These are phyloP conservation scores for Xenopus borealis DNA, from an alignment of 2,113 vertebrate species.

Conservation along the genomic window DNA sequence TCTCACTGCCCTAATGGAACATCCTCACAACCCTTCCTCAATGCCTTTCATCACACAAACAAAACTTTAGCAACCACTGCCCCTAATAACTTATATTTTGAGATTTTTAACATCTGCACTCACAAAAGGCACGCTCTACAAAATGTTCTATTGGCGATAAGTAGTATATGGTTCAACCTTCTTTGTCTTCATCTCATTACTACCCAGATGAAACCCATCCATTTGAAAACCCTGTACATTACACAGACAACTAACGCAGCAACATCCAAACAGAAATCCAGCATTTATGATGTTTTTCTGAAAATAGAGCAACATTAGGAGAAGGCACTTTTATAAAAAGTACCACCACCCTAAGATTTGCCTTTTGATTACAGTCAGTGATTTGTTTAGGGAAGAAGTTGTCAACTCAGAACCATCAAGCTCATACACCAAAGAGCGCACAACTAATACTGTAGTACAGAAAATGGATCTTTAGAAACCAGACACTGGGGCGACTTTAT, in stretches of 20 bases:
- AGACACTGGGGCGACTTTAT: background rate
- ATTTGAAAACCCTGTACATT: no score
- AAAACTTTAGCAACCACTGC: no score
- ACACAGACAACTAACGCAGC: no score
- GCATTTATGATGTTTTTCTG: background rate
- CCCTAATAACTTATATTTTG: no score
- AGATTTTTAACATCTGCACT: background rate
- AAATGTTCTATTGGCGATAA: no score
- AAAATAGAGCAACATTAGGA: background rate
- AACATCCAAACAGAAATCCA: background rate
- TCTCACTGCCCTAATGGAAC: background rate
- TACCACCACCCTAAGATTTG: background rate
- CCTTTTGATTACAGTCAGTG: background rate
- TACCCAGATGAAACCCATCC: no score
- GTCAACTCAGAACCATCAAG: background rate
- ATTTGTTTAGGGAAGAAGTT: background rate
- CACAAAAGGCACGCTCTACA: background rate
- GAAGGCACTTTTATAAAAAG: background rate
- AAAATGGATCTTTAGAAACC: background rate
- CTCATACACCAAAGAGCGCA: background rate
- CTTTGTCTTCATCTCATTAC: no score
- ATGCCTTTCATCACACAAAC: no score
- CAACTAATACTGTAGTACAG: background rate
- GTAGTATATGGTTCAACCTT: no score
- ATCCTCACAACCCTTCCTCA: background rate